Conservation (phyloP, 2,888 invertebrate species). For the Sacculina carcini region DNA sequence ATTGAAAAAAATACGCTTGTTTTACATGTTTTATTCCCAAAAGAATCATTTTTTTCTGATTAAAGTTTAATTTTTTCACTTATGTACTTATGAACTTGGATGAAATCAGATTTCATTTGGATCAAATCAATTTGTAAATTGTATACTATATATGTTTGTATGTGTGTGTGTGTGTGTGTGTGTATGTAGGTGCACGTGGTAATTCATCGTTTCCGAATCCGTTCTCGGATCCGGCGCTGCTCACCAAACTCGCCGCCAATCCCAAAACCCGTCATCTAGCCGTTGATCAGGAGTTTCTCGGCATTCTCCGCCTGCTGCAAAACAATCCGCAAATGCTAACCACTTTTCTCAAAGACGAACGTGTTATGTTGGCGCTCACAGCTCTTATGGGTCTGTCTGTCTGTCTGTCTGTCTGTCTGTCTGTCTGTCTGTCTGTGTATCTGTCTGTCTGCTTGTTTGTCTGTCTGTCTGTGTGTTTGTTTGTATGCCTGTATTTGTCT, state of each 20-base stretch:
- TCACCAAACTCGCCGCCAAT: constrained; percentile 34
- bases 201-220: constrained; percentile 21
- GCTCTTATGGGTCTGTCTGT: constrained; percentile 15
- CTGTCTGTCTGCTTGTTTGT: too few relatives aligned
- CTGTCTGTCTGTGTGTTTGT: too few relatives aligned
- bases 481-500: too few relatives aligned
- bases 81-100: too few relatives aligned
- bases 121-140: too few relatives aligned
- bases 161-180: neutral
- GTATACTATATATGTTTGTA: neutral
- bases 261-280: constrained; percentile 40
- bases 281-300: constrained; percentile 44
- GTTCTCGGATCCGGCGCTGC: constrained; percentile 29
- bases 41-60: too few relatives aligned
- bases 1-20: too few relatives aligned
- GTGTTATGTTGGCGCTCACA: neutral
- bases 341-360: neutral
- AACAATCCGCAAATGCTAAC: constrained; percentile 33
- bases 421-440: neutral
- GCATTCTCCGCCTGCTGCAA: constrained; percentile 28
- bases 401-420: too few relatives aligned
- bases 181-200: neutral
- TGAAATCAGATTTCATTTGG: too few relatives aligned
- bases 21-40: too few relatives aligned
- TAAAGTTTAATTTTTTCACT: too few relatives aligned